These are phyloP conservation scores for human (Homo sapiens) DNA, from an alignment of 2,113 vertebrate species.

Conservation along the genomic window GRCh38 chr5:166323001-166323500, in stretches of 20 bases:
- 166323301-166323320: background rate
- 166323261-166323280: background rate
- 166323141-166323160: slow-evolving; percentile 22
- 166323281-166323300: background rate
- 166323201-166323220: background rate
- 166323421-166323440: slow-evolving; percentile 11
- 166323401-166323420: slow-evolving; percentile 29
- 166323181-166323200: background rate
- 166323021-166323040: slow-evolving; percentile 65
- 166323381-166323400: background rate
- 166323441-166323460: background rate
- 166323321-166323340: background rate
- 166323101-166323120: slow-evolving; percentile 72
- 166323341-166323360: background rate
- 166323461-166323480: background rate
- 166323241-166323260: background rate
- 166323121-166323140: slow-evolving; percentile 67
- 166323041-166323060: slow-evolving; percentile 62
- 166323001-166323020: slow-evolving; percentile 45
- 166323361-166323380: slow-evolving; percentile 44
- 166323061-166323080: slow-evolving; percentile 51
- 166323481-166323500: background rate
- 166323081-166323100: slow-evolving; percentile 70
- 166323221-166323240: background rate
- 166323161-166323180: background rate